These are phyloP conservation scores for Diadumene lineata DNA, from an alignment of 92 coral and sea anemone genomes.

Conservation along the genomic window DNA sequence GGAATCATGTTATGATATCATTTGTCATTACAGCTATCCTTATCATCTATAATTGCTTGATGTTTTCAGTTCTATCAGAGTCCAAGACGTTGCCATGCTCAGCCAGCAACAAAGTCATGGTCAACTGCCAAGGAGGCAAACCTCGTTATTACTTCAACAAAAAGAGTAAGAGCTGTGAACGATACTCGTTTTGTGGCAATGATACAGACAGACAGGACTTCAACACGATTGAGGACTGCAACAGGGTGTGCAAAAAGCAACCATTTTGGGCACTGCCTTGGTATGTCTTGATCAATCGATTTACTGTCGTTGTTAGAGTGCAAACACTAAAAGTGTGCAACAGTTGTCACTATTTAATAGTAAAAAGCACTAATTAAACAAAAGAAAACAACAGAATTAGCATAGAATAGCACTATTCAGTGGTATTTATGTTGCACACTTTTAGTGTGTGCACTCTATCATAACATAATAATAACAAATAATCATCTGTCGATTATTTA, in stretches of 20 bases:
- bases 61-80: background rate
- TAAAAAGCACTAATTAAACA: no score
- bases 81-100: background rate
- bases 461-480: no score
- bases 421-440: no score
- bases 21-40: background rate
- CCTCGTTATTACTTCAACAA: constrained; percentile 16
- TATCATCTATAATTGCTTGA: background rate
- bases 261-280: background rate
- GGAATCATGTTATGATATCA: no score
- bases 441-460: no score
- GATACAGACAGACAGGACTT: background rate
- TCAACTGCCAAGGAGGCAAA: background rate
- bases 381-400: no score
- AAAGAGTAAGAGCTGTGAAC: background rate
- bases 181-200: background rate
- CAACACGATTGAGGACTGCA: background rate
- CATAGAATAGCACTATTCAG: no score
- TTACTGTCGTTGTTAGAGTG: no score
- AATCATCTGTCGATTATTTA: no score
- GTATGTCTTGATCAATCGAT: no score
- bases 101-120: background rate
- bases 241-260: background rate
- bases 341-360: no score
- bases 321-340: no score